Conservation (phyloP, 2,888 invertebrate species). For the Ctenicera cuprea region DNA sequence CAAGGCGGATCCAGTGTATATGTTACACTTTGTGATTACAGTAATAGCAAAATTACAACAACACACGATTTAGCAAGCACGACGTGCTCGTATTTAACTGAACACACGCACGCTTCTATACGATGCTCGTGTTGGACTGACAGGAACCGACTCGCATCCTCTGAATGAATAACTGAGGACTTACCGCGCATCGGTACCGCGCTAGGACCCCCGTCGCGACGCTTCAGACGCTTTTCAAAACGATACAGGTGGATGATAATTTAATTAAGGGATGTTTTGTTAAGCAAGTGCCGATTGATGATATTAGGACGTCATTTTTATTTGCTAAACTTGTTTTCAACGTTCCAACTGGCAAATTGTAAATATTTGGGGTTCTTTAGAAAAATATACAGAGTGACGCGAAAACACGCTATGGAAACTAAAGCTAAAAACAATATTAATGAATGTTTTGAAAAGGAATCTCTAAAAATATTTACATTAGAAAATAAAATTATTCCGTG, state of each 20-base stretch:
- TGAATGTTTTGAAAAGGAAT: too few relatives aligned
- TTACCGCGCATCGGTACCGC: slow-evolving; percentile 48
- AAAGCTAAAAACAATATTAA: too few relatives aligned
- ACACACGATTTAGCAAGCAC: slow-evolving; percentile 30
- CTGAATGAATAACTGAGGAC: slow-evolving; percentile 44
- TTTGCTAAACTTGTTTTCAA: not conserved
- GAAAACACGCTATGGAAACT: too few relatives aligned
- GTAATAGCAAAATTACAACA: slow-evolving; percentile 6
- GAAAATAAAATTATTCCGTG: too few relatives aligned
- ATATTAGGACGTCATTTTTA: slow-evolving; percentile 32
- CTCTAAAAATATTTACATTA: too few relatives aligned
- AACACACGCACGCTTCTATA: slow-evolving; percentile 26
- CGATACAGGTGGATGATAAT: slow-evolving; percentile 56
- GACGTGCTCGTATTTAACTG: slow-evolving; percentile 21
- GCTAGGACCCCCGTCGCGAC: slow-evolving; percentile 51
- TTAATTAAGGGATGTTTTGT: slow-evolving; percentile 54
- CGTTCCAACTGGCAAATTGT: too few relatives aligned
- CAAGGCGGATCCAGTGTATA: slow-evolving; percentile 1
- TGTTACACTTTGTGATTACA: slow-evolving; percentile 32
- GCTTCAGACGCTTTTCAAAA: slow-evolving; percentile 55
- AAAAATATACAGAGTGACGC: too few relatives aligned
- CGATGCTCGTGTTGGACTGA: slow-evolving; percentile 45
- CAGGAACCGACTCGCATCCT: slow-evolving; percentile 39
- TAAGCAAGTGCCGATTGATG: slow-evolving; percentile 49
- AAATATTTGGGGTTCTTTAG: too few relatives aligned